Evolutionary conservation across 2,888 invertebrate species (phyloP).

Genomic region (Reticulitermes lucifugus): DNA sequence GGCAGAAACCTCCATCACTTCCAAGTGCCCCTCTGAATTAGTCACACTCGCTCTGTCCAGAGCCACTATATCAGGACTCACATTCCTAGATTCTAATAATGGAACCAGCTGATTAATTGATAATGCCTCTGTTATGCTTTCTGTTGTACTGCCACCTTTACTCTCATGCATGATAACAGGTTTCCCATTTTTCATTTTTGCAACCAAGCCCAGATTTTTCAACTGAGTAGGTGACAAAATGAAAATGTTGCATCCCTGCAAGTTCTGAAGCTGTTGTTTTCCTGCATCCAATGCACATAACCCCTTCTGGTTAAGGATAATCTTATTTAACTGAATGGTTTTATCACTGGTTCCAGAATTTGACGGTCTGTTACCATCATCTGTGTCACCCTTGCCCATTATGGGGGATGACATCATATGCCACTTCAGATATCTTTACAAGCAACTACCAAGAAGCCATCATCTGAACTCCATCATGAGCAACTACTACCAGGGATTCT

Average conservation of each 20-base stretch:
- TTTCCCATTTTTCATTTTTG: constrained; percentile 45
- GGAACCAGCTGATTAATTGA: too few relatives aligned
- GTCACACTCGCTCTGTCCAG: neutral
- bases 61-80: neutral
- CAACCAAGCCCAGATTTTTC: constrained; percentile 43
- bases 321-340: neutral
- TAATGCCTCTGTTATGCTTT: neutral
- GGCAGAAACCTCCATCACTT: neutral
- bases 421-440: too few relatives aligned
- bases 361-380: neutral
- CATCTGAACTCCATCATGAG: too few relatives aligned
- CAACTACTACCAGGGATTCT: too few relatives aligned
- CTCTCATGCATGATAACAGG: constrained; percentile 21
- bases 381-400: too few relatives aligned
- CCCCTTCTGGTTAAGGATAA: neutral
- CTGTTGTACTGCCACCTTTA: constrained; percentile 20
- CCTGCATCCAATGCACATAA: neutral
- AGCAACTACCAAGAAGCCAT: too few relatives aligned
- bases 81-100: too few relatives aligned
- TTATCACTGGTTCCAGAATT: neutral
- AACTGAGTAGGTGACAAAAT: constrained; percentile 43
- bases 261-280: neutral
- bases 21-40: neutral
- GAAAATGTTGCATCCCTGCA: constrained; percentile 37
- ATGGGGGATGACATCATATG: too few relatives aligned